Percentiles rank a stretch among this genome's conserved stretches.
phyloP scores from a whole-genome alignment of 2,888 invertebrate genomes.

The Pachydiplax longipennis region DNA sequence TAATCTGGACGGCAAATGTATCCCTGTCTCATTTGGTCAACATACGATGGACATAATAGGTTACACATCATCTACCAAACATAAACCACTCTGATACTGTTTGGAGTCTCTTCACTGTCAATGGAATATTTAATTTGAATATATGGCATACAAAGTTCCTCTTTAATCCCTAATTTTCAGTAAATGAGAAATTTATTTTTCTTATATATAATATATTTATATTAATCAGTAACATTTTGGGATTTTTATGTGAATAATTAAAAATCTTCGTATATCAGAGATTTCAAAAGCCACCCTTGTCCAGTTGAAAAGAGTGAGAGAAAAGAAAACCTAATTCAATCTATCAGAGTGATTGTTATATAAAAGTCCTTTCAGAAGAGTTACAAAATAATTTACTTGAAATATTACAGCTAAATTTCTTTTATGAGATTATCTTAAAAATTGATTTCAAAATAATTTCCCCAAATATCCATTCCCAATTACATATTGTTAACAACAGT shows the following conservation, averaged over 20 bases:
- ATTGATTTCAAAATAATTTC: constrained; percentile 16
- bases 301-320: not conserved
- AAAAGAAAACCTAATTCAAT: not conserved
- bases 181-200: not conserved
- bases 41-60: not conserved
- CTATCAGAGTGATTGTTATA: constrained; percentile 5
- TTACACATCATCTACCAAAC: not conserved
- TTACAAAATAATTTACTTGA: constrained; percentile 11
- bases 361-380: not conserved
- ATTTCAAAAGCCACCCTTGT: constrained; percentile 1
- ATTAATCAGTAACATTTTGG: not conserved
- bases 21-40: constrained; percentile 29
- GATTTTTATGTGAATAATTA: not conserved
- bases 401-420: not conserved
- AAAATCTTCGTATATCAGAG: not conserved
- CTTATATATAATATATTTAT: not conserved
- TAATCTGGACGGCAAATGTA: constrained; percentile 31
- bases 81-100: constrained; percentile 1
- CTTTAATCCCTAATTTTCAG: not conserved
- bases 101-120: not conserved
- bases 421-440: not conserved
- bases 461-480: not conserved
- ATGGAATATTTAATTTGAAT: not conserved
- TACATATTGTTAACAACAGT: not conserved
- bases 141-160: constrained; percentile 1